phyloP scores from a whole-genome alignment of 2,888 invertebrate species.

The Chironomus tentans region DNA sequence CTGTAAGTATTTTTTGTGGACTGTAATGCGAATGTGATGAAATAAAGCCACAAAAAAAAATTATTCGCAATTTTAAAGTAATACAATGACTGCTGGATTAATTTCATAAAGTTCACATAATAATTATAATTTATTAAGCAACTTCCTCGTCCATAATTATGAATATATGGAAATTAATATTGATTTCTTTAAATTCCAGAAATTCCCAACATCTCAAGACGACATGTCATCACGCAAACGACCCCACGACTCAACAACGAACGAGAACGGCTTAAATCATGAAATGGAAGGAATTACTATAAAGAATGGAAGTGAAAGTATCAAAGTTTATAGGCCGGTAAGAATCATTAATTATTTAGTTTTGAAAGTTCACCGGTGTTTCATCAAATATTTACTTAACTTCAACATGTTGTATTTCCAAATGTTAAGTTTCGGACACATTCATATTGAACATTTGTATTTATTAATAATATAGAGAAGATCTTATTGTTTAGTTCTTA shows the following conservation, averaged over 20 bases:
- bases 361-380: no score
- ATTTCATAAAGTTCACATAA: no score
- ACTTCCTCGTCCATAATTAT: not conserved
- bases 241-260: slow-evolving; percentile 14
- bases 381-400: no score
- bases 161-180: not conserved
- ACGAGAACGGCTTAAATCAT: not conserved
- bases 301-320: not conserved
- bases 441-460: no score
- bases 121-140: no score
- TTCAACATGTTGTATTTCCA: no score
- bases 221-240: slow-evolving; percentile 19
- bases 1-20: not conserved
- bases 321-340: not conserved
- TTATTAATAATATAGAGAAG: no score
- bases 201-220: not conserved
- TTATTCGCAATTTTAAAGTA: no score
- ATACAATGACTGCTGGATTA: no score
- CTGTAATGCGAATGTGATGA: not conserved
- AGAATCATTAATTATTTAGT: not conserved
- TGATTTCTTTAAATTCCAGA: not conserved
- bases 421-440: no score
- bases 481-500: no score
- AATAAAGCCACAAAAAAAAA: no score
- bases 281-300: not conserved